Evolutionary conservation across 2,113 vertebrate genomes (phyloP).

Genomic region (Pantherophis guttatus): DNA sequence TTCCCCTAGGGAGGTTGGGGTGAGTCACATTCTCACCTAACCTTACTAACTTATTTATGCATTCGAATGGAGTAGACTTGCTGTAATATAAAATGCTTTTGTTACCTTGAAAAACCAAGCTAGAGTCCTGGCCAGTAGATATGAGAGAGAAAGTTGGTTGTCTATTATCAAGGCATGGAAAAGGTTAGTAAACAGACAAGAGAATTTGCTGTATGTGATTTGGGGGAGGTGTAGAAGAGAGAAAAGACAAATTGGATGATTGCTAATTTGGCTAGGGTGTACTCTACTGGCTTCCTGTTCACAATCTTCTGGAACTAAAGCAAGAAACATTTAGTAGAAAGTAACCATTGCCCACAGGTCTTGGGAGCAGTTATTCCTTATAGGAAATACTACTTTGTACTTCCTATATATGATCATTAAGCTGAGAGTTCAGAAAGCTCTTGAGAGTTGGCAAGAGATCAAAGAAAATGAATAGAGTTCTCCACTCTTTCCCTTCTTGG

Average conservation of each 20-base stretch:
- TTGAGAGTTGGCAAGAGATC: background rate
- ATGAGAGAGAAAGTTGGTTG: background rate
- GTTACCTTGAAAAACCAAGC: slow-evolving; percentile 17
- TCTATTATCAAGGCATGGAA: background rate
- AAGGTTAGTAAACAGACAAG: background rate
- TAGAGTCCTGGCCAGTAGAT: background rate
- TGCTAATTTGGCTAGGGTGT: background rate
- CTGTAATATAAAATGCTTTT: slow-evolving; percentile 7
- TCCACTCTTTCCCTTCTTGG: background rate
- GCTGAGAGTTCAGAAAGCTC: background rate
- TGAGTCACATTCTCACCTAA: background rate
- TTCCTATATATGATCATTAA: background rate
- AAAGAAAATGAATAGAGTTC: background rate
- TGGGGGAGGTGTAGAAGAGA: background rate
- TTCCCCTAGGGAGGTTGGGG: background rate
- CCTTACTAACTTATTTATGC: background rate
- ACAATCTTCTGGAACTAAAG: background rate
- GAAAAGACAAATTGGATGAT: background rate
- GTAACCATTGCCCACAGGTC: background rate
- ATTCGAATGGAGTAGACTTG: background rate
- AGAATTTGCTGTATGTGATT: background rate
- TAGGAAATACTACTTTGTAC: background rate
- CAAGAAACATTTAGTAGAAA: background rate
- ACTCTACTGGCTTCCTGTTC: background rate
- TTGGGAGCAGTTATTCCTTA: background rate